A percentile compares a stretch with the other conserved stretches of the same genome.
phyloP scores from a whole-genome alignment of 2,888 invertebrate species.

The Meiosimyza platycephala region DNA sequence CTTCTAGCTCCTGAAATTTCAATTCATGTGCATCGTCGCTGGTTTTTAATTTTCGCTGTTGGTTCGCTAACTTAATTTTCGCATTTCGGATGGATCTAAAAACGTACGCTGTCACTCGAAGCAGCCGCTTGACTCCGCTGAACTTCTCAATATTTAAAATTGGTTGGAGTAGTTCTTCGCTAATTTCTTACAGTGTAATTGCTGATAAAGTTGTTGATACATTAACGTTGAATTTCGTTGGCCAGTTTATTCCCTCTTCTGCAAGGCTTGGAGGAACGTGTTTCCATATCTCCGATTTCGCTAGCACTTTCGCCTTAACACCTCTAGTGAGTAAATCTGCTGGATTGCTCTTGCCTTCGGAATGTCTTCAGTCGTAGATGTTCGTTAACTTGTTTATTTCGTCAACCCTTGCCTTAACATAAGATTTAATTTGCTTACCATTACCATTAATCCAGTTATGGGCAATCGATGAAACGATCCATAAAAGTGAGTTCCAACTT shows the following conservation, averaged over 20 bases:
- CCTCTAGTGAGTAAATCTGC: conserved; percentile 33
- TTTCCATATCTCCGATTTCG: conserved; percentile 24
- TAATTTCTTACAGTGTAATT: neutral
- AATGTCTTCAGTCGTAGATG: conserved; percentile 34
- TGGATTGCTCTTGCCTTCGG: conserved; percentile 35
- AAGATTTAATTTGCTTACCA: too few relatives aligned
- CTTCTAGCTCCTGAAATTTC: conserved; percentile 35
- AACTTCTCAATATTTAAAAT: conserved; percentile 33
- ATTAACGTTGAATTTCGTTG: conserved; percentile 2
- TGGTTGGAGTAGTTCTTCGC: conserved; percentile 13
- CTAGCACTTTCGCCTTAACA: conserved; percentile 26
- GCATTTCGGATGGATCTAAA: conserved; percentile 30
- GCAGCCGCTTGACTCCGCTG: conserved; percentile 31
- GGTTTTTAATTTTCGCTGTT: neutral
- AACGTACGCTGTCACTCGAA: conserved; percentile 31
- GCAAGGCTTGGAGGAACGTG: conserved; percentile 21
- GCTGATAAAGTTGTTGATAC: conserved; percentile 25
- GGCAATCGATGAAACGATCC: conserved; percentile 33
- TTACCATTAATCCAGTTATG: conserved; percentile 37
- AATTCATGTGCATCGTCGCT: conserved; percentile 21
- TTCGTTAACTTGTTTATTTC: conserved; percentile 35
- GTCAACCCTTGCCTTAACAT: conserved; percentile 33
- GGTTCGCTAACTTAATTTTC: conserved; percentile 10
- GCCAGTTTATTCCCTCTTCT: conserved; percentile 18
- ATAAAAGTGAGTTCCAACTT: too few relatives aligned